phyloP scores from a whole-genome alignment of 1,140 invertebrate genomes.

The Drosophila ironensis region DNA sequence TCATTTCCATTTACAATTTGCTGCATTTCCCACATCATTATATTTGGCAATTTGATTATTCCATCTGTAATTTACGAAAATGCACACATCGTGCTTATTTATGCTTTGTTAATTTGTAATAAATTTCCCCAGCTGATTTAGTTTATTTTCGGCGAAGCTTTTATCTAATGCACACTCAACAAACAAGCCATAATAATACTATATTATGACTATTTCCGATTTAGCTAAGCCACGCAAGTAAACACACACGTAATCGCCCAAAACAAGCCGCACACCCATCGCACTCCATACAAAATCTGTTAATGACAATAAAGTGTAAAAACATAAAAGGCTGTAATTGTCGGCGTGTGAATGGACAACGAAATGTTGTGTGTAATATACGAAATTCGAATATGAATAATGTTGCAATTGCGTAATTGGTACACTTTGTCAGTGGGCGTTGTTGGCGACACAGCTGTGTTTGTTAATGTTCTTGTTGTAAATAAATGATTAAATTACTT shows the following conservation, averaged over 20 bases:
- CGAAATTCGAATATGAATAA: too few species aligned
- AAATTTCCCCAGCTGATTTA: slow-evolving; percentile 27
- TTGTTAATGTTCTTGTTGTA: slow-evolving; percentile 64
- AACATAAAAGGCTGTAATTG: slow-evolving; percentile 51
- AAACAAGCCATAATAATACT: slow-evolving; percentile 24
- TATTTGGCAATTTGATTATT: slow-evolving; percentile 2
- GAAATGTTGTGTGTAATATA: slow-evolving; percentile 36
- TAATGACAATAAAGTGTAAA: slow-evolving; percentile 60
- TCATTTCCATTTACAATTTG: too few species aligned
- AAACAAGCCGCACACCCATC: slow-evolving; percentile 2
- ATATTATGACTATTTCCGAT: slow-evolving; percentile 27
- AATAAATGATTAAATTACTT: slow-evolving; percentile 67
- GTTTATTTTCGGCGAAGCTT: slow-evolving; percentile 25
- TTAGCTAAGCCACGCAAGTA: slow-evolving; percentile 16
- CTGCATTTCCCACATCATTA: background rate
- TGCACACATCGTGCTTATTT: background rate
- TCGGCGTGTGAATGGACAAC: slow-evolving; percentile 28
- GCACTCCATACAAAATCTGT: slow-evolving; percentile 30
- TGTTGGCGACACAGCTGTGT: slow-evolving; percentile 16
- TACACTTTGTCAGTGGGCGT: slow-evolving; percentile 25
- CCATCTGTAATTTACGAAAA: slow-evolving; percentile 9
- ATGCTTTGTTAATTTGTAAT: slow-evolving; percentile 32
- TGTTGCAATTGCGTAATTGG: slow-evolving; percentile 41
- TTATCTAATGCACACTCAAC: slow-evolving; percentile 42
- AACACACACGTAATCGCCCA: slow-evolving; percentile 29